phyloP scores from a whole-genome alignment of 2,888 invertebrate species.

The Hartigia nigra region DNA sequence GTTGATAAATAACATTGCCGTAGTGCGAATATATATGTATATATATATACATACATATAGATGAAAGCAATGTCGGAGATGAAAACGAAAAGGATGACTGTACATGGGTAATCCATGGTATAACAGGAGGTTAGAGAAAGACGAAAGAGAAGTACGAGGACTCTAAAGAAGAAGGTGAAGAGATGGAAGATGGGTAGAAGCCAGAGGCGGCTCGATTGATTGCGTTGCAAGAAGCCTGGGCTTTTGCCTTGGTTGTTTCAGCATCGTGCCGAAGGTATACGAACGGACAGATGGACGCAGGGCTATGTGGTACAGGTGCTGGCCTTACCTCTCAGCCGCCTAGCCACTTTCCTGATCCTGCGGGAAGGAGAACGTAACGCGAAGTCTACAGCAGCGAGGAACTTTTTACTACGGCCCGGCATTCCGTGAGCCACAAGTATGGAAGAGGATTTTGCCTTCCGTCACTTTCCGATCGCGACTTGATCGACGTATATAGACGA shows the following conservation, averaged over 20 bases:
- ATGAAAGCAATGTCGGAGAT: neutral
- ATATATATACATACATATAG: neutral
- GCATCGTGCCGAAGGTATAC: constrained; percentile 46
- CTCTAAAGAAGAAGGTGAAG: constrained; percentile 1
- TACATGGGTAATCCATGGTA: neutral
- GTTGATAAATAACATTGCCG: constrained; percentile 14
- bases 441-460: constrained; percentile 51
- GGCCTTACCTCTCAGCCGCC: constrained; percentile 28
- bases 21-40: neutral
- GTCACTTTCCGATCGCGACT: constrained; percentile 30
- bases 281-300: constrained; percentile 53
- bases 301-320: constrained; percentile 57
- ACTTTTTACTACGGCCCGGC: constrained; percentile 51
- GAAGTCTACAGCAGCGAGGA: constrained; percentile 4
- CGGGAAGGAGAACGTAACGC: constrained; percentile 33
- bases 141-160: constrained; percentile 18
- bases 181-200: constrained; percentile 11
- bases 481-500: constrained; percentile 5
- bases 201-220: constrained; percentile 57
- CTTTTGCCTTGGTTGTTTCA: constrained; percentile 23
- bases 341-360: constrained; percentile 32
- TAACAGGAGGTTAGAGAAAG: neutral
- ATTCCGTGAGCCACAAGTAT: constrained; percentile 55
- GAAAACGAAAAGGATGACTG: neutral
- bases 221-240: constrained; percentile 54